A percentile compares a stretch with the other conserved stretches of the same genome.
Conservation (phyloP, 2,797 vertebrate species). For the Crax fasciolata region DNA sequence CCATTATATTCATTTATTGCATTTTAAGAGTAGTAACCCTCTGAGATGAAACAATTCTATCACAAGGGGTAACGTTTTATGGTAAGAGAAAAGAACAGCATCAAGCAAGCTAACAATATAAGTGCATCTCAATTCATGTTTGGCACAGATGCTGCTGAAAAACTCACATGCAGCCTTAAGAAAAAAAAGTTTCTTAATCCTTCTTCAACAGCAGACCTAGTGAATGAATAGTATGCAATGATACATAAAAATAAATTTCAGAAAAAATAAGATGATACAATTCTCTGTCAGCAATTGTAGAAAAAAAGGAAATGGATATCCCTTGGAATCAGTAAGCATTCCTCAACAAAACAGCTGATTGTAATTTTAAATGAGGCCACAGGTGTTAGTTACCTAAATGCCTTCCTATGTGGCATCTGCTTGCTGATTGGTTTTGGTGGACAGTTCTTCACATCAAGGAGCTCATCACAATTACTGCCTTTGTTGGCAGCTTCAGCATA, state of each 20-base stretch:
- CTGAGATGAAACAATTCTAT: constrained; percentile 37
- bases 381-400: constrained; percentile 18
- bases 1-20: neutral
- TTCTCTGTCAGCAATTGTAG: neutral
- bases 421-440: constrained; percentile 16
- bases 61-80: neutral
- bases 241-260: constrained; percentile 54
- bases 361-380: constrained; percentile 25
- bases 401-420: constrained; percentile 33
- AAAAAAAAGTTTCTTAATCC: constrained; percentile 48
- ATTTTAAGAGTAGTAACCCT: constrained; percentile 26
- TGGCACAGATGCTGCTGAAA: constrained; percentile 28
- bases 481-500: neutral
- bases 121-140: constrained; percentile 9
- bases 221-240: neutral
- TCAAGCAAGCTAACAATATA: constrained; percentile 36
- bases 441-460: constrained; percentile 18
- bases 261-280: constrained; percentile 35
- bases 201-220: constrained; percentile 54
- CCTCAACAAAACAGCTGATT: constrained; percentile 10
- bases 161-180: constrained; percentile 22
- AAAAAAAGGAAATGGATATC: neutral
- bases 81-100: constrained; percentile 33
- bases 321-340: neutral
- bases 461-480: neutral